Base-by-base conservation (phyloP, 2,797 vertebrate genomes). In the Neoniphon sammara region DNA sequence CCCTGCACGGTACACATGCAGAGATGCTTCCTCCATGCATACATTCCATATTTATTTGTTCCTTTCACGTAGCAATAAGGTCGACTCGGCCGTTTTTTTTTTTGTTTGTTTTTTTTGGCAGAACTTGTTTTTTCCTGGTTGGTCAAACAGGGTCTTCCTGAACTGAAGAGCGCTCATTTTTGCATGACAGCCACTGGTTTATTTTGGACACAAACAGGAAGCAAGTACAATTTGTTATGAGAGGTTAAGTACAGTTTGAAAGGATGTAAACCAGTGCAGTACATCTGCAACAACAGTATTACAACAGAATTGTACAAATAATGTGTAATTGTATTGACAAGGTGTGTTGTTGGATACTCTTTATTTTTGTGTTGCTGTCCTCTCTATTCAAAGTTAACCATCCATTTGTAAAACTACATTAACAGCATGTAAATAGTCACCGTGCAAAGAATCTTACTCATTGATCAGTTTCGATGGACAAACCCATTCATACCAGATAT, bases 201-300 rank as follows among this genome's bases (percentile, higher is more conserved):
- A 63, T 80, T 83, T 80, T 0, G 2, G 72, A 47, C 66, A 61
- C 61, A 84, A 75, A 86, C 85, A 78, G 86, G 80, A 87, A 80
- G 56, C 0, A 8, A 62, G 69, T 23, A 8, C 49, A 31, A 49
- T 73, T 64, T 75, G 79, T 44, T 56, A 46, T 66, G 73, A 55
- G 56, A 47, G 65, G 56, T 2, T 30, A 58, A 46, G 9, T 67
- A 34, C 27, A 44, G 50, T 53, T 60, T n/a, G 61, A 60, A 15
- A 39, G 57, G 62, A 46, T 27, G 46, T 15, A 57, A 62, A 66
- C 23, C 18, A 62, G 31, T 25, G 62, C 2, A 21, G 61, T 20
- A 60, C 57, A 30, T 70, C 21, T 25, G 46, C 70, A 39, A 27
- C 71, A 75, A 30, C 15, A 42, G 75, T 67, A 50, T 77, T 65